Conservation (phyloP, 2,888 invertebrate genomes). For the Lamproptera curius region DNA sequence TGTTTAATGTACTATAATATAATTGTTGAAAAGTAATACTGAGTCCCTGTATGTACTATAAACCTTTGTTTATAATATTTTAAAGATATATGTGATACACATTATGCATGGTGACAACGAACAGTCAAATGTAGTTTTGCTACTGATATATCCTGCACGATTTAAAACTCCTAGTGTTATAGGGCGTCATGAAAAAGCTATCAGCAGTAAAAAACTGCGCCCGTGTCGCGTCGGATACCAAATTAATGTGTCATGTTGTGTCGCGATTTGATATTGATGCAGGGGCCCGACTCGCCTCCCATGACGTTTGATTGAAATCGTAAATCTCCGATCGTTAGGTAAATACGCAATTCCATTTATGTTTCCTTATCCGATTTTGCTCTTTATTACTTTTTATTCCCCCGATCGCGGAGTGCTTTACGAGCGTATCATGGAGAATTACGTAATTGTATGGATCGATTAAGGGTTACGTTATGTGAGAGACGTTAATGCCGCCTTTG, state of each 20-base stretch:
- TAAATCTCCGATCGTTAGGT: constrained; percentile 38
- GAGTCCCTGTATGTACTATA: no score
- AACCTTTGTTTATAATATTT: no score
- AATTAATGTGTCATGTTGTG: constrained; percentile 58
- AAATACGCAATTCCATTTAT: constrained; percentile 1
- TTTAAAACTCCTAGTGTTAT: background rate
- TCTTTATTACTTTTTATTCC: background rate
- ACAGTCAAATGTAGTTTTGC: no score
- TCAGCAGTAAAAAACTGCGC: constrained; percentile 30
- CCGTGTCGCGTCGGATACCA: constrained; percentile 43
- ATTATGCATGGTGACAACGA: no score
- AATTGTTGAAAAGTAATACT: no score
- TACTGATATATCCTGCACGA: background rate
- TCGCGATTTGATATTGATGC: constrained; percentile 47
- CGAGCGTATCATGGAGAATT: no score
- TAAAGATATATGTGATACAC: no score
- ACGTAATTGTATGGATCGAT: no score
- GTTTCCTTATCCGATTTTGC: background rate
- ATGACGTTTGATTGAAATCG: constrained; percentile 52
- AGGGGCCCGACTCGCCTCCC: constrained; percentile 51
- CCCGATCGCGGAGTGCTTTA: background rate
- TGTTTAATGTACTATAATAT: no score
- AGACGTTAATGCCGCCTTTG: background rate
- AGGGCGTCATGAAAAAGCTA: constrained; percentile 12
- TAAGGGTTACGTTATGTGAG: background rate